Evolutionary conservation across 2,797 vertebrate species (phyloP).

Genomic region (Neostethus bicornis): DNA sequence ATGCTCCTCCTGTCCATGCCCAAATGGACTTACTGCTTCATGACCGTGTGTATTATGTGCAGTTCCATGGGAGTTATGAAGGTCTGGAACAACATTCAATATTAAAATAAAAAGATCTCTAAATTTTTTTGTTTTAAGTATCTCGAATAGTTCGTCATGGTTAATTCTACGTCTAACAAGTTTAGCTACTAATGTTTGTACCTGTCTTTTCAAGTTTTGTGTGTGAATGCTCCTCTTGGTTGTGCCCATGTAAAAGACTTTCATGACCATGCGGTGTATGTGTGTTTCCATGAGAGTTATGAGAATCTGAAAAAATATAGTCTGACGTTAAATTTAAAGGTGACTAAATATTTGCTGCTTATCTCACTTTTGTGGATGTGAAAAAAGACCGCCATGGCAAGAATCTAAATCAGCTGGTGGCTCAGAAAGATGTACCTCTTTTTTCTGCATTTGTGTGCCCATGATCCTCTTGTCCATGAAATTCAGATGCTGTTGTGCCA

Average conservation of each 20-base stretch:
- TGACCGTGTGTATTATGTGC: slow-evolving; percentile 2
- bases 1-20: slow-evolving; percentile 14
- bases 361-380: no score
- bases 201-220: slow-evolving; percentile 1
- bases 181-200: neutral
- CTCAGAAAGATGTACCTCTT: no score
- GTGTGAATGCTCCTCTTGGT: slow-evolving; percentile 2
- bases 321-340: neutral
- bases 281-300: neutral
- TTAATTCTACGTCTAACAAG: neutral
- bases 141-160: neutral
- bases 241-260: slow-evolving; percentile 2
- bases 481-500: neutral
- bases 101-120: neutral
- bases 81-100: slow-evolving; percentile 1
- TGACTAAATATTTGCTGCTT: neutral
- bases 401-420: no score
- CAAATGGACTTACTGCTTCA: slow-evolving; percentile 3
- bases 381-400: no score
- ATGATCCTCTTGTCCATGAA: no score
- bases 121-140: neutral
- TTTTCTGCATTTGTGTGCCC: no score
- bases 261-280: neutral
- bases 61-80: slow-evolving; percentile 1
- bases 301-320: neutral